These are phyloP conservation scores for Caenorhabditis japonica DNA, from an alignment of 2,888 invertebrate genomes.

Conservation along the genomic window DNA sequence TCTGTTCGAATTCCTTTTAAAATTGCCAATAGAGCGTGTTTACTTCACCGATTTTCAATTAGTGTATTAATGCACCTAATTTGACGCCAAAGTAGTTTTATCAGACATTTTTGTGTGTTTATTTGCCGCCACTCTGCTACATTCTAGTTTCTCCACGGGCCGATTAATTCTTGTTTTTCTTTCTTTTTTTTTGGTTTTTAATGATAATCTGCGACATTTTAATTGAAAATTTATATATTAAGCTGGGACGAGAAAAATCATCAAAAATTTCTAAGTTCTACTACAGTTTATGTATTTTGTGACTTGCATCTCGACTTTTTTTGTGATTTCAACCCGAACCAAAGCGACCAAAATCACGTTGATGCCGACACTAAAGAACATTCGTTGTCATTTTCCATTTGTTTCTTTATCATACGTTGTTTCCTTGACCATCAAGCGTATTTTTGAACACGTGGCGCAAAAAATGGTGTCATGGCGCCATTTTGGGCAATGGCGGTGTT, in stretches of 20 bases:
- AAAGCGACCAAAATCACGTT: neutral
- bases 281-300: neutral
- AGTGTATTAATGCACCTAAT: no score
- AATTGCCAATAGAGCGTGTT: no score
- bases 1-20: no score
- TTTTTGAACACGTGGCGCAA: neutral
- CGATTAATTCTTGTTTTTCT: no score
- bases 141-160: no score
- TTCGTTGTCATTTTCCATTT: conserved; percentile 7
- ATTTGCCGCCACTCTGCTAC: no score
- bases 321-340: neutral
- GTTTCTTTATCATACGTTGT: neutral
- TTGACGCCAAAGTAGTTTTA: no score
- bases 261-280: conserved; percentile 7
- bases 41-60: no score
- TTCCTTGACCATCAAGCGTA: neutral
- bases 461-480: no score
- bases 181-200: no score
- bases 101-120: no score
- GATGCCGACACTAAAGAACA: conserved; percentile 15
- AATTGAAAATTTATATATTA: conserved; percentile 17
- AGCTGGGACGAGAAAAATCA: neutral
- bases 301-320: neutral
- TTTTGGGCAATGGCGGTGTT: no score
- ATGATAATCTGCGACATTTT: conserved; percentile 5